Conservation (phyloP, 2,113 vertebrate genomes). For the Penelope pileata region DNA sequence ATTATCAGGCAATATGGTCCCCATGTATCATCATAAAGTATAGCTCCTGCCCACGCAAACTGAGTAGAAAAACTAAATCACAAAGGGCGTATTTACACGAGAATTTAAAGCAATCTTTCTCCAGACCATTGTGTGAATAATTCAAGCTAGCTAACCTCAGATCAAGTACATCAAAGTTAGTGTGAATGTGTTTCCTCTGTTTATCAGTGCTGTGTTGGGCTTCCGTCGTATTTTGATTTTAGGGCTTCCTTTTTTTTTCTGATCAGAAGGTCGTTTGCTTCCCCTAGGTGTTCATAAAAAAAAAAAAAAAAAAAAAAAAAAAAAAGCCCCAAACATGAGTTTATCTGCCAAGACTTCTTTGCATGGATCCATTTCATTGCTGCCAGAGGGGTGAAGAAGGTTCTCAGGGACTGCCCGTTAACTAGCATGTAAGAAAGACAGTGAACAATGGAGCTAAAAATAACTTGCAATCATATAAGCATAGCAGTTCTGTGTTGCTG, state of each 20-base stretch:
- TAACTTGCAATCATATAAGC: not conserved
- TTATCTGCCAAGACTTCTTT: not conserved
- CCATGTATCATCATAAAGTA: not conserved
- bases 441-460: constrained; percentile 21
- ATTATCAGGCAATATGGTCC: not conserved
- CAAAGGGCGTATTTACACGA: not conserved
- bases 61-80: not conserved
- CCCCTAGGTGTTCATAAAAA: not conserved
- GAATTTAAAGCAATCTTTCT: not conserved
- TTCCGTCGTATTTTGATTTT: not conserved
- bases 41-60: not conserved
- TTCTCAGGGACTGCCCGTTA: not conserved
- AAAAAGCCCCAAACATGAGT: not conserved
- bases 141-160: not conserved
- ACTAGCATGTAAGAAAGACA: not conserved
- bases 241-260: not conserved
- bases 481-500: not conserved
- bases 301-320: not conserved
- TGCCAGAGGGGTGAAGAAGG: not conserved
- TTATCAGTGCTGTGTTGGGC: not conserved
- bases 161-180: not conserved
- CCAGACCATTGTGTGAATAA: not conserved
- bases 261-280: not conserved
- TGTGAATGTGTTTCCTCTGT: not conserved
- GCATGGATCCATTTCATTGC: not conserved